These are phyloP conservation scores for Aleadryas rufinucha DNA, from an alignment of 2,113 vertebrate genomes.

Conservation along the genomic window DNA sequence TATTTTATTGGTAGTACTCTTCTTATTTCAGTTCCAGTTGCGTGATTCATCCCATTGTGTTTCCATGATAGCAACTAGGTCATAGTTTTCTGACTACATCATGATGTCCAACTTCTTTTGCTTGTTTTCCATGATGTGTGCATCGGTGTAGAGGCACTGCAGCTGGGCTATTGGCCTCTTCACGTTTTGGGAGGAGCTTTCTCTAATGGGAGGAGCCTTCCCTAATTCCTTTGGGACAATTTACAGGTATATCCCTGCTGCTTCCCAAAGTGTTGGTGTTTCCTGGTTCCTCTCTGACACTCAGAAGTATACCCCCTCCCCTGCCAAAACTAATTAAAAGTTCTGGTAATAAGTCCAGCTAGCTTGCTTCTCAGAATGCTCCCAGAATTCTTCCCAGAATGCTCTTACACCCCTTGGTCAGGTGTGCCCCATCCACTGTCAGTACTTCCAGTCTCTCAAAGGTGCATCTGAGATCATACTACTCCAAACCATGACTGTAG, in stretches of 20 bases:
- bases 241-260: neutral
- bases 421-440: rapidly evolving
- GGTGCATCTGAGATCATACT: rapidly evolving
- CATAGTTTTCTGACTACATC: neutral
- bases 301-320: neutral
- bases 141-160: neutral
- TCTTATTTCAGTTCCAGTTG: neutral
- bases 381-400: neutral
- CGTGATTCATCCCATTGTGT: neutral
- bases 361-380: neutral
- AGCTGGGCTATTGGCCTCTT: neutral
- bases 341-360: neutral
- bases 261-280: neutral
- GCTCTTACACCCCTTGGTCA: too few species aligned
- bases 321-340: neutral
- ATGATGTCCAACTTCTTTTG: neutral
- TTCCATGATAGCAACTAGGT: neutral
- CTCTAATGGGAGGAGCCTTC: neutral
- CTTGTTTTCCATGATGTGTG: neutral
- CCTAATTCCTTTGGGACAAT: neutral
- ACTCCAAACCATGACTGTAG: neutral
- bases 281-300: neutral
- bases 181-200: neutral
- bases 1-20: neutral
- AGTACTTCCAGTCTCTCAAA: neutral